A percentile compares a stretch with the other conserved stretches of the same genome.
Evolutionary conservation across 2,888 invertebrate genomes (phyloP).

Genomic region (Lomographa bimaculata): DNA sequence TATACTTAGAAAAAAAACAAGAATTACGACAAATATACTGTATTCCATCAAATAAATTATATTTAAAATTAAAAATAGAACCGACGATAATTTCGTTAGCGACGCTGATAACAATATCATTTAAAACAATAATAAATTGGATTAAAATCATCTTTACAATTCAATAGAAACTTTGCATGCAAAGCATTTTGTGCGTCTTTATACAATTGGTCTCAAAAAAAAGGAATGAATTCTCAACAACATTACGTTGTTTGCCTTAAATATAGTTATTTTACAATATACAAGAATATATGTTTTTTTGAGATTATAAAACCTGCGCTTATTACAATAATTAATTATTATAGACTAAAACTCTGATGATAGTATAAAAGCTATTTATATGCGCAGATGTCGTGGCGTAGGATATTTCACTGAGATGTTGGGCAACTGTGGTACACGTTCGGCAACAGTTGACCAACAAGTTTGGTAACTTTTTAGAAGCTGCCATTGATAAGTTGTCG

Average conservation of each 20-base stretch:
- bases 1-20: conserved; percentile 35
- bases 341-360: conserved; percentile 10
- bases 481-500: background rate
- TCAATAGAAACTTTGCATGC: conserved; percentile 35
- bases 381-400: conserved; percentile 17
- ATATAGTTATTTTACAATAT: conserved; percentile 49
- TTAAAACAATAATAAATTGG: conserved; percentile 42
- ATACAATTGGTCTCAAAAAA: conserved; percentile 31
- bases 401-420: background rate
- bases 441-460: conserved; percentile 6
- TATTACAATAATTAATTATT: conserved; percentile 42
- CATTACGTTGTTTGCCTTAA: conserved; percentile 30
- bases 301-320: conserved; percentile 66
- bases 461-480: conserved; percentile 1
- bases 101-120: conserved; percentile 57
- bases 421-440: conserved; percentile 6
- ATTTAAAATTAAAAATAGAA: conserved; percentile 72
- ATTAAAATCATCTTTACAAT: conserved; percentile 46
- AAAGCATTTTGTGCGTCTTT: conserved; percentile 61
- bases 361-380: conserved; percentile 41
- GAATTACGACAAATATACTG: conserved; percentile 76
- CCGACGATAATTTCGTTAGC: conserved; percentile 64
- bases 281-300: conserved; percentile 56
- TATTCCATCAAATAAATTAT: conserved; percentile 80
- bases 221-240: conserved; percentile 48